Evolutionary conservation across 1,140 invertebrate genomes (phyloP).

Genomic region (Pseudomyrmex pallidus): DNA sequence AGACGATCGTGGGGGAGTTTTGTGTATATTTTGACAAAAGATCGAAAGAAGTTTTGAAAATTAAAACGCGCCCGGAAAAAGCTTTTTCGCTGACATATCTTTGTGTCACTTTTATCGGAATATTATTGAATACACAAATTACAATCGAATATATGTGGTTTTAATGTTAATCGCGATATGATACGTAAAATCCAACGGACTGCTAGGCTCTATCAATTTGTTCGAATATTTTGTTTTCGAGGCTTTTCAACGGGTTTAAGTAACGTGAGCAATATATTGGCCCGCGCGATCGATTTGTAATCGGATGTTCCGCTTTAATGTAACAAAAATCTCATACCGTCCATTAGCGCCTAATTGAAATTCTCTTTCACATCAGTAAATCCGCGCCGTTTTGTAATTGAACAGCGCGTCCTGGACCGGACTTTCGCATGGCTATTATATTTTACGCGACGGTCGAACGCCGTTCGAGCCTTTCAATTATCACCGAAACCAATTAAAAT

Average conservation of each 20-base stretch:
- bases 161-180: too few relatives aligned
- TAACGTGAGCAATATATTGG: slow-evolving; percentile 21
- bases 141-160: not conserved
- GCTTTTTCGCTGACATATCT: not conserved
- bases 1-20: slow-evolving; percentile 11
- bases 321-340: slow-evolving; percentile 70
- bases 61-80: not conserved
- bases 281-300: slow-evolving; percentile 31
- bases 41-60: too few relatives aligned
- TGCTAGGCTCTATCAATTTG: not conserved
- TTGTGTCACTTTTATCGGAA: not conserved
- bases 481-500: slow-evolving; percentile 72
- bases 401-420: slow-evolving; percentile 24
- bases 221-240: slow-evolving; percentile 11
- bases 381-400: slow-evolving; percentile 56
- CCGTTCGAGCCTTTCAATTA: slow-evolving; percentile 62
- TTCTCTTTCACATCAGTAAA: slow-evolving; percentile 65
- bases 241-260: slow-evolving; percentile 1
- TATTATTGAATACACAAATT: not conserved
- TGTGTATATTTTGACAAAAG: too few relatives aligned
- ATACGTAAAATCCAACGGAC: not conserved
- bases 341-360: slow-evolving; percentile 75
- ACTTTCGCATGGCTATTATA: slow-evolving; percentile 41
- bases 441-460: slow-evolving; percentile 25
- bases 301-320: slow-evolving; percentile 69